Evolutionary conservation across 2,797 vertebrate genomes (phyloP), one percentile per base, ranked within the genome.

Genomic region (Pteropus rufus): DNA sequence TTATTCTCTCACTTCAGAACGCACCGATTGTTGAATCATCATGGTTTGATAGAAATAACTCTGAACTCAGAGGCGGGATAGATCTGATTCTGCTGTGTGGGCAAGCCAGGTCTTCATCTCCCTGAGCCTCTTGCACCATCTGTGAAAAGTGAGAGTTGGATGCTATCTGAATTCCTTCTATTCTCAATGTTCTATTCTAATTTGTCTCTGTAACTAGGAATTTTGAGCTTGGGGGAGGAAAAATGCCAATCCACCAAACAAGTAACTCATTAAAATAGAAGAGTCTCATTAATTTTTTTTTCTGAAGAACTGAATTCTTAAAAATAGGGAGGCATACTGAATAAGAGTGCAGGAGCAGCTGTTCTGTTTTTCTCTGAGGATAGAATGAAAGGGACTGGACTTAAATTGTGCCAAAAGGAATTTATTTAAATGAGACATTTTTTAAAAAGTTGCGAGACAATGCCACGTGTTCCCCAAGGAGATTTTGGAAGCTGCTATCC

Each of bases 351-450:
- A 79, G 49, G 88, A 96, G 65, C 96, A 97, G 97, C 96, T 95
- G 95, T 89, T 96, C 88, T 84, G 85, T 75, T 95, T 94, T 95
- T 90, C 96, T 91, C 95, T 65, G 80, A 95, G 56, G 84, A 92
- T 44, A 95, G 79, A 94, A 93, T 77, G 89, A 95, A 95, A 95
- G 79, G 79, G 75, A 64, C 94, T 92, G 87, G 90, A 58, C 91
- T 93, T 91, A 82, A 77, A 83, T 69, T 44, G 44, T 89, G 94
- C 97, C 94, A 89, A 95, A 85, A 89, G 89, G 82, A 67, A 93
- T 96, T 95, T 95, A 97, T 97, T 97, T 96, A 97, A 97, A 97
- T 97, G 90, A 97, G 96, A 87, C 91, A 94, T 97, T 96, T 82
- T 97, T 97, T 82, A 82, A 89, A 93, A 97, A 95, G 92, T 96